These are phyloP conservation scores for Serinus canaria DNA, from an alignment of 2,113 vertebrate genomes.

Conservation along the genomic window DNA sequence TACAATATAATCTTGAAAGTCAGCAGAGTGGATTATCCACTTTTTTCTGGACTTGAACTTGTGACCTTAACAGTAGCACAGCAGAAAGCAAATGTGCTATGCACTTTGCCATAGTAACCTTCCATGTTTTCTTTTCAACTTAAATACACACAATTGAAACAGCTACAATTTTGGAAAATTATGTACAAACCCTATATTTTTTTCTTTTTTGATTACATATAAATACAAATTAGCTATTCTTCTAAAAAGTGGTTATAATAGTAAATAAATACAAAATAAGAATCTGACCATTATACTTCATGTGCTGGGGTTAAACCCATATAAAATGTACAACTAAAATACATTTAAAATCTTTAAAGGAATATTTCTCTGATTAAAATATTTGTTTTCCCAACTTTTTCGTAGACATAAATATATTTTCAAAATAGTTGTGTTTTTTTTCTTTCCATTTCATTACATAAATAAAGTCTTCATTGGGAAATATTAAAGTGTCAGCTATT, in stretches of 20 bases:
- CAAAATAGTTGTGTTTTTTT: slow-evolving; percentile 91
- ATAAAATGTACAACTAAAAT: slow-evolving; percentile 99
- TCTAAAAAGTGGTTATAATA: slow-evolving; percentile 99
- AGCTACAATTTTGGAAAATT: slow-evolving; percentile 81
- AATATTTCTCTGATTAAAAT: slow-evolving; percentile 99
- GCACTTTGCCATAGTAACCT: slow-evolving; percentile 83
- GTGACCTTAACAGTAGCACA: slow-evolving; percentile 85
- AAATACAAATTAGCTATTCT: slow-evolving; percentile 99
- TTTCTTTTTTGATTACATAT: slow-evolving; percentile 91
- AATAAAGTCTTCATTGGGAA: slow-evolving; percentile 99
- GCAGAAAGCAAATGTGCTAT: slow-evolving; percentile 80
- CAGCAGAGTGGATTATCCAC: slow-evolving; percentile 83
- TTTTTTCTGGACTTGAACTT: slow-evolving; percentile 82
- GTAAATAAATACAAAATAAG: slow-evolving; percentile 99
- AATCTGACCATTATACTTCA: slow-evolving; percentile 99
- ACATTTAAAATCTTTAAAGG: slow-evolving; percentile 95
- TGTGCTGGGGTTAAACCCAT: slow-evolving; percentile 98
- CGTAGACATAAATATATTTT: slow-evolving; percentile 99
- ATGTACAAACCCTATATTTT: slow-evolving; percentile 88
- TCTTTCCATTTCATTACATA: slow-evolving; percentile 89
- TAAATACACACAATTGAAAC: slow-evolving; percentile 84
- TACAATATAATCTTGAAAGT: slow-evolving; percentile 86
- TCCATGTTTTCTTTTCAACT: slow-evolving; percentile 79
- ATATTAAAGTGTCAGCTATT: slow-evolving; percentile 88
- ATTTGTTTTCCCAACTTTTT: slow-evolving; percentile 97